phyloP scores from a whole-genome alignment of 2,113 vertebrate species.

The Theristicus caerulescens region DNA sequence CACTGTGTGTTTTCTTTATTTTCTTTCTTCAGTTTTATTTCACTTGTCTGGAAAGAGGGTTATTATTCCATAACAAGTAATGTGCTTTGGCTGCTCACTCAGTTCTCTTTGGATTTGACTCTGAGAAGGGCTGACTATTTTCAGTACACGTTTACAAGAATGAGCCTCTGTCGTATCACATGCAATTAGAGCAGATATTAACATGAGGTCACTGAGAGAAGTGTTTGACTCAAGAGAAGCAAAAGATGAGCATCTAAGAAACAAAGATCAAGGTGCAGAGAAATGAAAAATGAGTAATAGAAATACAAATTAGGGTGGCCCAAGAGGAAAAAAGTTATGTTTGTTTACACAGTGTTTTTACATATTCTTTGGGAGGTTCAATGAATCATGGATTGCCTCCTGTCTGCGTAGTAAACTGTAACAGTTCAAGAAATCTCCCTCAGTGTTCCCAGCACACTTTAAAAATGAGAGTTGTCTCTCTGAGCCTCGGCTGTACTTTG shows the following conservation, averaged over 20 bases:
- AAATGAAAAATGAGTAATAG: neutral
- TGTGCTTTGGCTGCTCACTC: neutral
- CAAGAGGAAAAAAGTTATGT: neutral
- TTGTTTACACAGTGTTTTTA: neutral
- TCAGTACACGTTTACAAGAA: neutral
- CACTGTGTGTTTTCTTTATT: neutral
- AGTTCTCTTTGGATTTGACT: neutral
- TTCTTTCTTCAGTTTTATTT: constrained; percentile 3
- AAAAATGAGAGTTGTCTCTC: neutral
- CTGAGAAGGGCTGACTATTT: neutral
- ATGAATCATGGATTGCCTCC: neutral
- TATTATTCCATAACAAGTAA: neutral
- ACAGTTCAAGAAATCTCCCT: neutral
- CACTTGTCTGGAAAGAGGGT: neutral
- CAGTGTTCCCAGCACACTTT: neutral
- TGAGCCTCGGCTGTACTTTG: neutral
- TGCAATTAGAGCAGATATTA: neutral
- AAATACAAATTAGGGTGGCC: neutral
- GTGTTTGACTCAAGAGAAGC: neutral
- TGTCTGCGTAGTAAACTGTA: neutral
- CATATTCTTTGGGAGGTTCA: neutral
- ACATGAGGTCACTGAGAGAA: neutral
- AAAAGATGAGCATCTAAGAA: neutral
- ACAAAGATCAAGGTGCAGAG: neutral
- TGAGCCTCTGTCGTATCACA: neutral